phyloP scores from a whole-genome alignment of 2,888 invertebrate species.

The Ochropleura plecta region DNA sequence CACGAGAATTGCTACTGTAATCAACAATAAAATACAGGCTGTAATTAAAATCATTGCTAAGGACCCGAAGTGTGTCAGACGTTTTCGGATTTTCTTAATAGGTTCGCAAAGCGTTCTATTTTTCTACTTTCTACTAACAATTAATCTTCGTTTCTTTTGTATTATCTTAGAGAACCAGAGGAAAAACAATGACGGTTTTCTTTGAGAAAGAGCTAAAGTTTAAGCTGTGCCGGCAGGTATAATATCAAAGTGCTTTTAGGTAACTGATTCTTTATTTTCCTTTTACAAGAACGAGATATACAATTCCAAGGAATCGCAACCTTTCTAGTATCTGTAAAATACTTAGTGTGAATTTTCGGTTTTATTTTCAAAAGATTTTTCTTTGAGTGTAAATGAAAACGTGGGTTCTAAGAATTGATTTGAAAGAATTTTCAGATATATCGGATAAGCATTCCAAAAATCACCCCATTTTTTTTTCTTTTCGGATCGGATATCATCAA shows the following conservation, averaged over 20 bases:
- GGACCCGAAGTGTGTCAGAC: slow-evolving; percentile 29
- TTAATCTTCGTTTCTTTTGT: slow-evolving; percentile 51
- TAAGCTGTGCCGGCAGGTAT: slow-evolving; percentile 23
- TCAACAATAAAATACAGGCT: slow-evolving; percentile 56
- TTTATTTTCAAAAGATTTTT: background rate
- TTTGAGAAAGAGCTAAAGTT: slow-evolving; percentile 38
- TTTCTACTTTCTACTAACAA: slow-evolving; percentile 40
- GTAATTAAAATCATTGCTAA: slow-evolving; percentile 52
- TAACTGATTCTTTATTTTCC: slow-evolving; percentile 1
- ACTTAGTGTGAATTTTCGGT: background rate
- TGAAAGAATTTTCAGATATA: background rate
- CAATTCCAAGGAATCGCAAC: background rate
- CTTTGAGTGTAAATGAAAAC: background rate
- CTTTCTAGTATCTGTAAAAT: background rate
- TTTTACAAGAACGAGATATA: background rate
- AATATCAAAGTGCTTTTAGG: slow-evolving; percentile 27
- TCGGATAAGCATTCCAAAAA: too few relatives aligned
- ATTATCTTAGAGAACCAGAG: slow-evolving; percentile 45
- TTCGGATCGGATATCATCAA: too few relatives aligned
- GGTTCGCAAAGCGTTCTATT: slow-evolving; percentile 35
- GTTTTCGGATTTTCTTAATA: slow-evolving; percentile 40
- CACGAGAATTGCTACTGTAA: slow-evolving; percentile 44
- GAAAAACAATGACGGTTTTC: slow-evolving; percentile 47
- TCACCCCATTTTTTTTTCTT: too few relatives aligned
- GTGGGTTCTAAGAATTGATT: background rate